A percentile compares a stretch with the other conserved stretches of the same genome.
These are phyloP conservation scores for Sebastes umbrosus DNA, from an alignment of 2,797 vertebrate genomes.

Conservation along the genomic window DNA sequence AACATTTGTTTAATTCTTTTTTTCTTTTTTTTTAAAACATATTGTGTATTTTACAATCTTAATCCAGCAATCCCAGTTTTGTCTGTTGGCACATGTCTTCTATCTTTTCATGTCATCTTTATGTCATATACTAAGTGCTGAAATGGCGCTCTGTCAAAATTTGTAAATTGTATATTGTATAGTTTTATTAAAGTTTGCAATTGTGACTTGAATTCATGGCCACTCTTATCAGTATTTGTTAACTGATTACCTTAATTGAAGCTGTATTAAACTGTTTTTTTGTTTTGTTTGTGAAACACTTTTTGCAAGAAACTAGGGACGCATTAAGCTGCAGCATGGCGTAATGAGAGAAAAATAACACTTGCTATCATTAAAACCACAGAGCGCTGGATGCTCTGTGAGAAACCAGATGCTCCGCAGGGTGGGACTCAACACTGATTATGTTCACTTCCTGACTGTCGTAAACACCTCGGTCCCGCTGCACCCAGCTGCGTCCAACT, in stretches of 20 bases:
- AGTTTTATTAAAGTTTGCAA: neutral
- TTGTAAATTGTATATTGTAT: neutral
- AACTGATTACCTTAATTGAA: neutral
- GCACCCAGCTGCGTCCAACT: conserved; percentile 11
- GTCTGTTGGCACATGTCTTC: neutral
- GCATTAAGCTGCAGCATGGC: conserved; percentile 63
- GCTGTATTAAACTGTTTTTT: neutral
- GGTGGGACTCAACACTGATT: conserved; percentile 70
- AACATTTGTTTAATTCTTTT: neutral
- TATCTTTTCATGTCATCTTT: neutral
- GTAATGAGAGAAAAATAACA: conserved; percentile 84
- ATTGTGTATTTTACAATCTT: neutral
- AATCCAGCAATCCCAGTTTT: neutral
- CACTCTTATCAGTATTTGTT: neutral
- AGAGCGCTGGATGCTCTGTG: conserved; percentile 80
- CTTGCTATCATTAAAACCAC: conserved; percentile 78
- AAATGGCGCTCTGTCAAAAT: neutral
- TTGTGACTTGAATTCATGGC: neutral
- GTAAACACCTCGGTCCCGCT: conserved; percentile 17
- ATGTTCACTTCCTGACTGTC: conserved; percentile 47
- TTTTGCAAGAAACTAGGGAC: conserved; percentile 79
- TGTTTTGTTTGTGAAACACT: neutral
- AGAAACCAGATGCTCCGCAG: conserved; percentile 85
- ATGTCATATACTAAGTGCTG: neutral
- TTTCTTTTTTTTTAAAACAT: neutral